Evolutionary conservation across 2,888 invertebrate genomes (phyloP).

Genomic region (Tillus elongatus): DNA sequence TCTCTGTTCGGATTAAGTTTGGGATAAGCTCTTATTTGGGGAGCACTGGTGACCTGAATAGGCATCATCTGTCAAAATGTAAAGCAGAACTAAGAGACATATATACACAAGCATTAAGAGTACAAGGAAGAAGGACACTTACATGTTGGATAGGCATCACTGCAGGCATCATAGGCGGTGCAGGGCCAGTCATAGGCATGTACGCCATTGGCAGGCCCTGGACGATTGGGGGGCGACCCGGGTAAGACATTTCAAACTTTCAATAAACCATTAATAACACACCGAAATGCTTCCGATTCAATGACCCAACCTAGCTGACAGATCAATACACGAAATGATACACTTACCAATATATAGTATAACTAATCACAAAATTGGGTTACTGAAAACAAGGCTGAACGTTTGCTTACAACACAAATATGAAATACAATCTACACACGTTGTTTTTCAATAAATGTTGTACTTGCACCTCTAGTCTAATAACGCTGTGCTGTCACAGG

Average conservation of each 20-base stretch:
- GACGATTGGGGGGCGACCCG: slow-evolving; percentile 73
- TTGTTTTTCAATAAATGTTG: no score
- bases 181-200: slow-evolving; percentile 54
- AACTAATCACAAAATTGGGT: no score
- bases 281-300: no score
- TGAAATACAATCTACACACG: no score
- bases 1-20: slow-evolving; percentile 38
- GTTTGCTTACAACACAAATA: no score
- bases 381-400: no score
- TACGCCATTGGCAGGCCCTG: slow-evolving; percentile 59
- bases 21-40: slow-evolving; percentile 40
- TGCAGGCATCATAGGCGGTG: slow-evolving; percentile 62
- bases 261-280: no score
- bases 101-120: slow-evolving; percentile 4
- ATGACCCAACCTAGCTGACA: slow-evolving; percentile 2
- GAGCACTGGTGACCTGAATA: slow-evolving; percentile 40
- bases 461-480: no score
- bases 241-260: slow-evolving; percentile 66
- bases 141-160: slow-evolving; percentile 67
- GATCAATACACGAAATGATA: no score
- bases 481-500: no score
- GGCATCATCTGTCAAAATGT: slow-evolving; percentile 46
- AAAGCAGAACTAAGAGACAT: not conserved
- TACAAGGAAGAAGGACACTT: slow-evolving; percentile 38
- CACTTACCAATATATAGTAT: no score